phyloP scores from a whole-genome alignment of 2,113 vertebrate species.

The Tetrao urogallus region DNA sequence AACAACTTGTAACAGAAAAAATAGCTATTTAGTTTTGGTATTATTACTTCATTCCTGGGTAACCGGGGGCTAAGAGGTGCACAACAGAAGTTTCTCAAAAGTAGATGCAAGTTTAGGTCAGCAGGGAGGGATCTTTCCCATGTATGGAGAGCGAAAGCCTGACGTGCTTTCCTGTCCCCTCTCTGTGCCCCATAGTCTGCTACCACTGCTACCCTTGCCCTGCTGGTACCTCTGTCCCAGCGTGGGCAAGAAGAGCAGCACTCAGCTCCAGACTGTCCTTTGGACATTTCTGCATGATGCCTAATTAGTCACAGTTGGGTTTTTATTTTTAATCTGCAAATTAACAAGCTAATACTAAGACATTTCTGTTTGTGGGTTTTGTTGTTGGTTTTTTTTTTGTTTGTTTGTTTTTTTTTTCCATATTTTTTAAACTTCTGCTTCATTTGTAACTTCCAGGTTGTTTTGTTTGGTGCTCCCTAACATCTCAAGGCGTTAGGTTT shows the following conservation, averaged over 20 bases:
- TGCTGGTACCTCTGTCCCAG: not conserved
- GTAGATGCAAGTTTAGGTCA: not conserved
- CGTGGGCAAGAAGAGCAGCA: fast-evolving
- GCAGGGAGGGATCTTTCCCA: not conserved
- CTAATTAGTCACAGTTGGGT: not conserved
- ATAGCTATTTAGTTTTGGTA: not conserved
- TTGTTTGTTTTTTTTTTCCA: not conserved
- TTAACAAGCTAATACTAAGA: not conserved
- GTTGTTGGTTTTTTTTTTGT: not conserved
- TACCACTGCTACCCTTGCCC: too few species aligned
- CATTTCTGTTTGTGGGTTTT: not conserved
- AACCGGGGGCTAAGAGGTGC: not conserved
- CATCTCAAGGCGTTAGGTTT: not conserved
- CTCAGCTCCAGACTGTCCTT: fast-evolving
- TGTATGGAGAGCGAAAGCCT: not conserved
- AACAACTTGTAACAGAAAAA: not conserved
- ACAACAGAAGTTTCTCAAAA: not conserved
- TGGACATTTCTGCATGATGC: not conserved
- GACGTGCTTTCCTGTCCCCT: not conserved
- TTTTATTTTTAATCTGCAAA: not conserved
- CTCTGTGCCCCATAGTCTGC: not conserved
- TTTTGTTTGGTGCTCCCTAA: not conserved
- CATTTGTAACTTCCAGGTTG: not conserved
- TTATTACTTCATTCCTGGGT: not conserved
- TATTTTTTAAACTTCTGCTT: not conserved